Base-by-base conservation (phyloP, 2,888 invertebrate species). In the Incurvaria masculella region DNA sequence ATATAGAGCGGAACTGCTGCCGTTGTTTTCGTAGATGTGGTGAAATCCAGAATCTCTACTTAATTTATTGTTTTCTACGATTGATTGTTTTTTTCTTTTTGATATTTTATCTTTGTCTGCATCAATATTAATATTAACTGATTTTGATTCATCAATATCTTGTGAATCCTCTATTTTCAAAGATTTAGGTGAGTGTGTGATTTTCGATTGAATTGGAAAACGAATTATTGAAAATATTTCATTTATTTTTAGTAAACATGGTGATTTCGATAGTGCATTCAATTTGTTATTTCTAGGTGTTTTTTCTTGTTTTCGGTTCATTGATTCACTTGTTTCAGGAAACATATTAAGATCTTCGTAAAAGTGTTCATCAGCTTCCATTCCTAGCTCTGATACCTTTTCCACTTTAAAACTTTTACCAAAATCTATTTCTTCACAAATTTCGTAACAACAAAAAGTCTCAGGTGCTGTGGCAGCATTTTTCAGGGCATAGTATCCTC, bases 331-430 rank as follows among this genome's bases (percentile, higher is more conserved):
- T 62, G 14, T 62, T 11, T 60, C 56, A 1, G 68, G 56, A 21
- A 74, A 72, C 53, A 67, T 69, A 33, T 75, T 74, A 1, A 76
- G 55, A 48, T 76, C 78, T 64, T 78, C 78, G 44, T 76, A 78
- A 33, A 76, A 67, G 57, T 78, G 78, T 41, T 78, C 78, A 45
- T 75, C 76, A 2, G 64, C 27, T 53, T 58, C 0, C 64, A 39
- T 50, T 71, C 69, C n/a, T n/a, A n/a, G n/a, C n/a, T n/a, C n/a
- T n/a, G n/a, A n/a, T n/a, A n/a, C n/a, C n/a, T n/a, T n/a, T n/a
- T n/a, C n/a, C n/a, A n/a, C n/a, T n/a, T n/a, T n/a, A n/a, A n/a
- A n/a, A 33, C 6, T 4, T 33, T 33, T 33, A 14, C 33, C 33
- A 11, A 33, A 33, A 33, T 33, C 33, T 6, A 33, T n/a, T 8